Evolutionary conservation across 2,888 invertebrate species (phyloP).

Genomic region (Priocnemis perturbator): DNA sequence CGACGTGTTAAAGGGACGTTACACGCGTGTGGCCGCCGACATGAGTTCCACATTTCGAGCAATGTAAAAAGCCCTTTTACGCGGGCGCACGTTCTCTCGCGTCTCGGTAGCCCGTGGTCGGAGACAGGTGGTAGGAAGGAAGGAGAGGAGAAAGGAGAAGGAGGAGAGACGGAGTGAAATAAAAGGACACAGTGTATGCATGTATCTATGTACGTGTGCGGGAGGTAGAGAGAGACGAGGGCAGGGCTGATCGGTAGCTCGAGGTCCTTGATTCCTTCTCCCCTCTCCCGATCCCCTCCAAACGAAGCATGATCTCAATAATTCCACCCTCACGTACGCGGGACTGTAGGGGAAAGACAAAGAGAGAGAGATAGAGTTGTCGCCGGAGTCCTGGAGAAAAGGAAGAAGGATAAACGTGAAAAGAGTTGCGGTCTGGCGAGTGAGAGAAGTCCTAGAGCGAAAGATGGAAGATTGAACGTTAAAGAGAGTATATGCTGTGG

Average conservation of each 20-base stretch:
- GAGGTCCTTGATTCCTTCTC: constrained; percentile 42
- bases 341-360: no score
- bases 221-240: constrained; percentile 5
- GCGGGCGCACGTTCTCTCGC: no score
- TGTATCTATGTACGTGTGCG: neutral
- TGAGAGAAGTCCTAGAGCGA: no score
- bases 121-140: no score
- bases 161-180: neutral
- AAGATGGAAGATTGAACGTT: no score
- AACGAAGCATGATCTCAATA: constrained; percentile 54
- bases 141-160: neutral
- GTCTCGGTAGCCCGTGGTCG: no score
- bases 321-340: constrained; percentile 54
- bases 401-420: no score
- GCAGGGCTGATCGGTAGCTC: constrained; percentile 50
- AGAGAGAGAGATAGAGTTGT: constrained; percentile 1
- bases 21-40: constrained; percentile 38
- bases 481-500: neutral
- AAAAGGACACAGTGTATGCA: neutral
- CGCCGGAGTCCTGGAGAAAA: constrained; percentile 6
- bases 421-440: no score
- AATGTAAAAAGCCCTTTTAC: constrained; percentile 34
- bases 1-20: constrained; percentile 42
- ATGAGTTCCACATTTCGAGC: constrained; percentile 44
- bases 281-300: constrained; percentile 22